Base-by-base conservation (phyloP, 2,113 vertebrate species). In the Recurvirostra avosetta region DNA sequence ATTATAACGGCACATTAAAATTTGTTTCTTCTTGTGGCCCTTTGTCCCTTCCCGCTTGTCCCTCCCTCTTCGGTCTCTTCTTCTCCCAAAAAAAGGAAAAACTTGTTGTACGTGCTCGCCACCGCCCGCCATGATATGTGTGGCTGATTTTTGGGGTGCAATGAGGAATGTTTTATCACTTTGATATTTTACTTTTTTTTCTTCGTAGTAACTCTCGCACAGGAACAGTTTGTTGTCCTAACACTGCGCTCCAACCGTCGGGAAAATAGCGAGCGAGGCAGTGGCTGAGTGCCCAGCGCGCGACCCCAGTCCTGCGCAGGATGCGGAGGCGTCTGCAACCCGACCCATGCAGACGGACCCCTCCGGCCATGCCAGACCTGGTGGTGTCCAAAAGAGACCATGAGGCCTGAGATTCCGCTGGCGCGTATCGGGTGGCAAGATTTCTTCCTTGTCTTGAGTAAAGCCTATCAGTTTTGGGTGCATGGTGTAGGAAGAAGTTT, bases 281-380 rank as follows among this genome's bases (percentile, higher is more conserved):
- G 61, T 61, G 77, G 36, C 47, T 14, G 0, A 3, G 40, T 2
- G 29, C 74, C 58, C 20, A 15, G 40, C 2, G 1, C 20, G 4
- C 6, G 38, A 63, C 13, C 38, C 26, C 52, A 9, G 18, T 47
- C 77, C 61, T 36, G 32, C 0, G 1, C 78, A 49, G 90, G 55
- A 19, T 43, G 9, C 0, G 0, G 58, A 68, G 74, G 59, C 0
- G 0, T 67, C 66, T 88, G 92, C 76, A 91, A 45, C 45, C 30
- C 0, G 4, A 49, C n/a, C 76, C 27, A 0, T 0, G 4, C 8
- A 2, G 45, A 25, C 4, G 0, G 58, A 20, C n/a, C 16, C 12
- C 53, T 40, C 43, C 2, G 4, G 23, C 79, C 9, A 0, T n/a
- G 59, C 58, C 59, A 53, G 55, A 0, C 0, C 36, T 3, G 1